A percentile compares a stretch with the other conserved stretches of the same genome.
phyloP scores from a whole-genome alignment of 2,113 vertebrate genomes.

The Coracopsis vasa region DNA sequence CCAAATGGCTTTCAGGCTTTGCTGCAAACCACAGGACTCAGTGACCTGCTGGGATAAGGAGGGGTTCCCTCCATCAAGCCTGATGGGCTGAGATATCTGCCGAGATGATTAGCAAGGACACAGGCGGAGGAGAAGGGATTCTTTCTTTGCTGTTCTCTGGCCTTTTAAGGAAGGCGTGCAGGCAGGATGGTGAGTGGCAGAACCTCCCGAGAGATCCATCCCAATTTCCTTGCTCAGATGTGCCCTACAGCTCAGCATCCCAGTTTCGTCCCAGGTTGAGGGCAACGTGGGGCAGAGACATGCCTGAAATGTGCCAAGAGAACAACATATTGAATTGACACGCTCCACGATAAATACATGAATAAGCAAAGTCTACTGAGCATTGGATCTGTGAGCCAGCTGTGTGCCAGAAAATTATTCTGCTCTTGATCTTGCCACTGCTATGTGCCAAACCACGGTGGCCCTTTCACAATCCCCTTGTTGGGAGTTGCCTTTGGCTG shows the following conservation, averaged over 20 bases:
- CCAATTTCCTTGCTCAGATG: neutral
- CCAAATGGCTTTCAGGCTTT: neutral
- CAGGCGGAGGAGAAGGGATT: neutral
- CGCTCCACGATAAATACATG: neutral
- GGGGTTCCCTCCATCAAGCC: neutral
- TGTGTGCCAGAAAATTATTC: neutral
- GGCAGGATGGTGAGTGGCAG: neutral
- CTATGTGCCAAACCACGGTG: accelerated
- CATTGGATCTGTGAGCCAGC: neutral
- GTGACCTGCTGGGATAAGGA: neutral
- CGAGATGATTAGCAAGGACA: neutral
- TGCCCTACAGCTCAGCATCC: neutral
- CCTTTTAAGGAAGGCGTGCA: neutral
- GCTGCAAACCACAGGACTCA: neutral
- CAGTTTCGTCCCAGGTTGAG: neutral
- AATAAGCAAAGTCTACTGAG: neutral
- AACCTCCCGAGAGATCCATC: neutral
- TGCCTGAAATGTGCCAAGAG: neutral
- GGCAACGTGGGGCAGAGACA: neutral
- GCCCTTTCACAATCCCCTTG: neutral
- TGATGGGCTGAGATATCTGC: neutral
- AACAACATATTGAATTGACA: neutral
- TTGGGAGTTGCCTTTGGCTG: neutral
- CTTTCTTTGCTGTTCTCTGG: neutral
- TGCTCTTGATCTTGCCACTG: neutral